Evolutionary conservation across 2,888 invertebrate species (phyloP).

Genomic region (Thymelicus lineola): DNA sequence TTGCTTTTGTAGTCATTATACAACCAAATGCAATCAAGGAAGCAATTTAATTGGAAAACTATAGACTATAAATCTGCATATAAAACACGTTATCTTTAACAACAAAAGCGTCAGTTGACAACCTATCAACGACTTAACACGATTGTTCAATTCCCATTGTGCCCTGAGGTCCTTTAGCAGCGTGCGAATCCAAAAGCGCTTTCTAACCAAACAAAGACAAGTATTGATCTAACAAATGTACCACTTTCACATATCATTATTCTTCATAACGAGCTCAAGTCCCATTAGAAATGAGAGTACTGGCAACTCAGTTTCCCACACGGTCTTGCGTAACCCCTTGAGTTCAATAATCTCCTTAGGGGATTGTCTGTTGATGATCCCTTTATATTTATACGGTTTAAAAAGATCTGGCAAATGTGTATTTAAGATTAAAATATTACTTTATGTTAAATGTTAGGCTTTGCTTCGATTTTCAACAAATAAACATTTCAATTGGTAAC

Average conservation of each 20-base stretch:
- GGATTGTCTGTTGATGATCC: conserved; percentile 41
- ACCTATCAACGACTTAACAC: conserved; percentile 15
- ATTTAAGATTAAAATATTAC: too few relatives aligned
- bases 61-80: not conserved
- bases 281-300: conserved; percentile 43
- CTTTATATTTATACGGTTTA: not conserved
- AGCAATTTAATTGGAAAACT: not conserved
- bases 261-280: conserved; percentile 49
- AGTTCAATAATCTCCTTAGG: conserved; percentile 58
- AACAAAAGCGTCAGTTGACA: conserved; percentile 27
- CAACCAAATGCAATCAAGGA: too few relatives aligned
- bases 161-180: conserved; percentile 21
- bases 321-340: conserved; percentile 42
- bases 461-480: too few relatives aligned
- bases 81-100: not conserved
- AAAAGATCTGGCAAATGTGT: too few relatives aligned
- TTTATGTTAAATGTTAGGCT: too few relatives aligned
- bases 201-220: conserved; percentile 46
- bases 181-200: conserved; percentile 38
- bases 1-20: too few relatives aligned
- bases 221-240: conserved; percentile 43
- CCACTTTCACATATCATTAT: conserved; percentile 60
- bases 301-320: conserved; percentile 53
- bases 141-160: conserved; percentile 25
- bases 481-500: too few relatives aligned